Base-by-base conservation (phyloP, 2,888 invertebrate genomes). In the Caenorhabditis sp. region DNA sequence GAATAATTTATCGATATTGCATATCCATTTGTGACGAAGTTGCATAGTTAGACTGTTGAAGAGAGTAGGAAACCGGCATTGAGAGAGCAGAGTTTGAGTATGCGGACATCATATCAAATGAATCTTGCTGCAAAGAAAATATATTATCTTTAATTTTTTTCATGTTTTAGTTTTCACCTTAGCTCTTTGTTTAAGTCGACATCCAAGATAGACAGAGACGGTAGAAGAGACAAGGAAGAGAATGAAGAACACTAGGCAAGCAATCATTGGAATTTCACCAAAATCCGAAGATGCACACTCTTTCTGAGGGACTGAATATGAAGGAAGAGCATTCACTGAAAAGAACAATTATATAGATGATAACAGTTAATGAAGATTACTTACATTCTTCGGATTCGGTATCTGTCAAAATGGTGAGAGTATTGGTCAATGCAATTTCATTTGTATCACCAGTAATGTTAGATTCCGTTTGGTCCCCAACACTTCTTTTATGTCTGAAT, bases 401-500 rank as follows among this genome's bases (percentile, higher is more conserved):
- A 43, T 63, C 50, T n/a, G 67, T 69, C 25, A 80, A 67, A 23
- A 80, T 65, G 4, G 77, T 77, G 12, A 80, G 38, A 12, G 70
- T 53, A 25, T 72, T 68, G 0, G 64, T 63, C 10, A 74, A 21
- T 17, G 68, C 67, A 10, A 74, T 27, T 31, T 63, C 59, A 20
- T 68, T 66, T 25, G n/a, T 65, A 23, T 58, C 58, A 21, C 3
- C 1, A 20, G 3, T 26, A 17, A 4, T 5, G 1, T 26, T 56
- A 14, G 25, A 23, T 26, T 4, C 12, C 4, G 56, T 25, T 14
- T 21, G 27, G 12, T 43, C 21, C 25, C 25, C 43, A 20, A 59
- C 31, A 52, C 70, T 72, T 43, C 78, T 68, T 49, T 64, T 67
- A 67, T 81, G 80, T 14, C 78, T 78, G 77, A 81, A 83, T 1